Percentiles rank a stretch among this genome's conserved stretches.
Evolutionary conservation across 2,797 vertebrate species (phyloP).

Genomic region (Sphenopsis melanotis): DNA sequence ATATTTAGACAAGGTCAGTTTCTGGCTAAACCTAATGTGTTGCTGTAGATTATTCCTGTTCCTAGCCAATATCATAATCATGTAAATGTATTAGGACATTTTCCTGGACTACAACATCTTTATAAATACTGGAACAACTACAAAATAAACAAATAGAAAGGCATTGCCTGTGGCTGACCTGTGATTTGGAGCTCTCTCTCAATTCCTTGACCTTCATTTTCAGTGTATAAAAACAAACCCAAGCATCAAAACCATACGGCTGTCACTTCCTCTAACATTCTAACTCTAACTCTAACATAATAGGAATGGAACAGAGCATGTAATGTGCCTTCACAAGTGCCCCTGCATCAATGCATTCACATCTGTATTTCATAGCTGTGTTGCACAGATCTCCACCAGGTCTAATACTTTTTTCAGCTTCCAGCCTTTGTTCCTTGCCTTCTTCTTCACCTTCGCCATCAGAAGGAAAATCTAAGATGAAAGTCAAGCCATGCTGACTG

Average conservation of each 20-base stretch:
- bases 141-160: constrained; percentile 54
- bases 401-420: background rate
- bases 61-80: constrained; percentile 25
- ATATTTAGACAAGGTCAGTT: background rate
- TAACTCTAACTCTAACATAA: background rate
- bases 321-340: accelerated
- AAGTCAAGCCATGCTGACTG: background rate
- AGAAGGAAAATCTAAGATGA: background rate
- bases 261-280: background rate
- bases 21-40: background rate
- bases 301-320: background rate
- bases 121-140: constrained; percentile 12
- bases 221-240: background rate
- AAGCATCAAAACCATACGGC: background rate
- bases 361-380: background rate
- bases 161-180: background rate
- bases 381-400: background rate
- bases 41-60: constrained; percentile 5
- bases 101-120: constrained; percentile 27
- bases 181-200: background rate
- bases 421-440: background rate
- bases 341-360: background rate
- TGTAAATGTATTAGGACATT: constrained; percentile 28
- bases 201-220: background rate
- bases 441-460: background rate